These are phyloP conservation scores for Todus mexicanus DNA, from an alignment of 2,797 vertebrate species.

Conservation along the genomic window DNA sequence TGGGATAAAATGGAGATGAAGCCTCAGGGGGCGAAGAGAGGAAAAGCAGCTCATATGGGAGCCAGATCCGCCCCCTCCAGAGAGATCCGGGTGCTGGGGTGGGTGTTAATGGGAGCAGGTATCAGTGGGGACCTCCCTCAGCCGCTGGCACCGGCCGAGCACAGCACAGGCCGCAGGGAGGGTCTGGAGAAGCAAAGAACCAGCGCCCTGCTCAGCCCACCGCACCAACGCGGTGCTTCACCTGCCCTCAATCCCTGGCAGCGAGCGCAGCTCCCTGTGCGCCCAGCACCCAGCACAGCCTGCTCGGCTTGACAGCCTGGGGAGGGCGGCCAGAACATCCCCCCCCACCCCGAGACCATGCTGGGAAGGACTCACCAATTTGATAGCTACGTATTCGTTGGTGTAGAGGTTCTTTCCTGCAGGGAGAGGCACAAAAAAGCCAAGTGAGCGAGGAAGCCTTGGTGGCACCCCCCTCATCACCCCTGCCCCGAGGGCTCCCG, in stretches of 20 bases:
- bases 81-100: background rate
- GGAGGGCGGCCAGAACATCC: background rate
- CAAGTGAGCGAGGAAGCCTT: background rate
- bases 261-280: accelerated
- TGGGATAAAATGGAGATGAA: background rate
- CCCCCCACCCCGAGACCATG: too few species aligned
- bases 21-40: background rate
- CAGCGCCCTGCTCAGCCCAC: too few species aligned
- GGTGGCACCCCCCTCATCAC: background rate
- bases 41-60: background rate
- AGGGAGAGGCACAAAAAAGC: background rate
- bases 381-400: conserved; percentile 98
- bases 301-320: accelerated
- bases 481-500: background rate
- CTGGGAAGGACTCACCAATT: conserved; percentile 89
- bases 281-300: background rate
- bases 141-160: background rate
- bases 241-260: background rate
- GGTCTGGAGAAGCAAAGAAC: background rate
- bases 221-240: background rate
- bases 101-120: background rate
- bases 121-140: background rate
- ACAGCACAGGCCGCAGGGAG: background rate
- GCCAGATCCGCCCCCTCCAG: background rate
- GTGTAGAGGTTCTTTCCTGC: conserved; percentile 97